Evolutionary conservation across 2,113 vertebrate genomes (phyloP).

Genomic region (Oncorhynchus mykiss): DNA sequence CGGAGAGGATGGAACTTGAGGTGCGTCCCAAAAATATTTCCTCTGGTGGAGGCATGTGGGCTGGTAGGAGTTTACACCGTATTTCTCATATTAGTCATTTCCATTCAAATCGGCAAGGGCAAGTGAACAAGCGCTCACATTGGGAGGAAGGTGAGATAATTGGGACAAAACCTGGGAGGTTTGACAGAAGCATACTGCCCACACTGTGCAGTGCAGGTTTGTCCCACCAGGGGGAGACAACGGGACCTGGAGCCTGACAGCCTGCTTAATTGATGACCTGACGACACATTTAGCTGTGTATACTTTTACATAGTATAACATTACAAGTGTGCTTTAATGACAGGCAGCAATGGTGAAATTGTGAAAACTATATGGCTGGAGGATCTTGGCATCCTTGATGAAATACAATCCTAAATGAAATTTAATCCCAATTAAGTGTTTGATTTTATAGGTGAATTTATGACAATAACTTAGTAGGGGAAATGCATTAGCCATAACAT

Average conservation of each 20-base stretch:
- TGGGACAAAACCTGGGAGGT: not conserved
- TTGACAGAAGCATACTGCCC: constrained; percentile 7
- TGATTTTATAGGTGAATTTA: not conserved
- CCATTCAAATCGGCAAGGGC: not conserved
- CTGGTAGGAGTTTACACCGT: no score
- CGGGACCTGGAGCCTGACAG: not conserved
- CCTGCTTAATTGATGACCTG: not conserved
- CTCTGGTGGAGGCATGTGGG: no score
- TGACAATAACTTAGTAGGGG: not conserved
- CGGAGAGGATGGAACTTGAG: not conserved
- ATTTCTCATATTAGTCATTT: no score
- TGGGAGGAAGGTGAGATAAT: not conserved
- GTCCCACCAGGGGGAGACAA: constrained; percentile 35
- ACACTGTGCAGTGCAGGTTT: not conserved
- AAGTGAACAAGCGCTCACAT: not conserved
- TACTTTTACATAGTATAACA: not conserved
- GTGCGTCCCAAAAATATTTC: not conserved
- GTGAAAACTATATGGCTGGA: not conserved
- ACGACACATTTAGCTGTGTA: not conserved
- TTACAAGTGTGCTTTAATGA: constrained; percentile 6
- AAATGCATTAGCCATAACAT: not conserved
- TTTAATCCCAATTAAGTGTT: not conserved
- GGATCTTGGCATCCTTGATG: not conserved
- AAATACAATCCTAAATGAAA: not conserved
- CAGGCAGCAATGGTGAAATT: not conserved